Base-by-base conservation (phyloP, 2,797 vertebrate genomes). In the Pagetopsis macropterus region DNA sequence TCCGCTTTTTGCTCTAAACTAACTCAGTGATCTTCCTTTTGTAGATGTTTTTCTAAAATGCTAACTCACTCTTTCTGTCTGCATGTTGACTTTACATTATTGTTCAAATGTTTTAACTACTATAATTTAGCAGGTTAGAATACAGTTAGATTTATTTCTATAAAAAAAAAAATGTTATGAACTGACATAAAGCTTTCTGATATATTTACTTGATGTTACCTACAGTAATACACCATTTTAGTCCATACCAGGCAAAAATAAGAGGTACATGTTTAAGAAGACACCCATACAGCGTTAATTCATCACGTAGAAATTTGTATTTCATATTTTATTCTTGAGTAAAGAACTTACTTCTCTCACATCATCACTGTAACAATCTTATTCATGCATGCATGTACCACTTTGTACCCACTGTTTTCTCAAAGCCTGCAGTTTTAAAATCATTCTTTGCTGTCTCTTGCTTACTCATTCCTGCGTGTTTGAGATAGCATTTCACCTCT, bases 51-150 rank as follows among this genome's bases (percentile, higher is more conserved):
- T 79, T 56, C 65, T 59, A 12, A 67, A 75, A 46, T 65, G 23
- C 70, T 76, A 45, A 82, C 81, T 86, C 84, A 84, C 78, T 71
- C 59, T 71, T 52, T 80, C 58, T 72, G 82, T 87, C 66, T 88
- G 90, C 92, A 92, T 92, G 92, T 49, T 66, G 37, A 86, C 75
- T 59, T 63, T 44, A 70, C 21, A 41, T 27, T 65, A n/a, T 64
- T 62, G 33, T 75, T 58, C n/a, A 59, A 23, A 73, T 49, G 23
- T 37, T 74, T 70, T 69, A 72, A 64, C 12, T 4, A 51, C 8
- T 27, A 2, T 48, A 9, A 48, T 49, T 16, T 1, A 65, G 43
- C 49, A 43, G 56, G 44, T 63, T n/a, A n/a, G n/a, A n/a, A n/a
- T n/a, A 45, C 5, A 33, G 52, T 23, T 49, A 14, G 21, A 5